phyloP scores from a whole-genome alignment of 1,140 invertebrate genomes.

The Macrobrachium rosenbergii region DNA sequence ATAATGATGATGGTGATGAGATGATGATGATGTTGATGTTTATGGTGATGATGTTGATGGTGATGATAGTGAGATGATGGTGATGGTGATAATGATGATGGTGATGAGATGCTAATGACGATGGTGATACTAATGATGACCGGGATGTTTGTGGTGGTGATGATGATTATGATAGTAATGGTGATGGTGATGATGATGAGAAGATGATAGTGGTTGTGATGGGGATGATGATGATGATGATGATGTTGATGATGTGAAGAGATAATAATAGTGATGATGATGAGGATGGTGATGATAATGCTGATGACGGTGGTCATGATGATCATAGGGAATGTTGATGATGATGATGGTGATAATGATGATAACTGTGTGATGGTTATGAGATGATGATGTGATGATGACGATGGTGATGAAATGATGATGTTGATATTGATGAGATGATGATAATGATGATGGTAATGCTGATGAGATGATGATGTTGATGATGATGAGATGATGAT shows the following conservation, averaged over 20 bases:
- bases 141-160: not conserved
- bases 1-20: not conserved
- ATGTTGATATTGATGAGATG: not conserved
- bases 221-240: not conserved
- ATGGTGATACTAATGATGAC: not conserved
- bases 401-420: not conserved
- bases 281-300: not conserved
- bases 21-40: not conserved
- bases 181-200: not conserved
- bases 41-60: not conserved
- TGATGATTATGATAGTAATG: no score
- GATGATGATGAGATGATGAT: no score
- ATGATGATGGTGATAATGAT: no score
- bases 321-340: no score
- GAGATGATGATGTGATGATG: no score
- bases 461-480: no score
- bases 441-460: not conserved
- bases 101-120: not conserved
- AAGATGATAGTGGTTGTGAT: not conserved
- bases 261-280: not conserved
- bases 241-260: not conserved
- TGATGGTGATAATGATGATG: conserved; percentile 1
- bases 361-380: not conserved
- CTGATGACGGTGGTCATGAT: no score
- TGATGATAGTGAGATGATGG: not conserved